A percentile compares a stretch with the other conserved stretches of the same genome.
These are phyloP conservation scores for Hyposoter dolosus DNA, from an alignment of 2,888 invertebrate species.

Conservation along the genomic window DNA sequence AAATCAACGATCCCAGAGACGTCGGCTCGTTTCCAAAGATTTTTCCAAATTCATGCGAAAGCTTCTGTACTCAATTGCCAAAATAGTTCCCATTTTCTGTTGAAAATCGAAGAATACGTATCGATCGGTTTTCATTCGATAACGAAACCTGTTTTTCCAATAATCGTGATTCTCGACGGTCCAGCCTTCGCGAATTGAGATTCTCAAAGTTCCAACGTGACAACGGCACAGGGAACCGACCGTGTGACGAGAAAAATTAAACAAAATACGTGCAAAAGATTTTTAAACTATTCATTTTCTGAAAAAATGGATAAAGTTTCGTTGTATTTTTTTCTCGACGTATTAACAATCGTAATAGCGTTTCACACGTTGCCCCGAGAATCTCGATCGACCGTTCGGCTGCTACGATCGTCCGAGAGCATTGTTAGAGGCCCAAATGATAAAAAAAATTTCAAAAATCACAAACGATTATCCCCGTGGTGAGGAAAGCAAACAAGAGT, in stretches of 20 bases:
- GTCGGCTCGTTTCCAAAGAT: neutral
- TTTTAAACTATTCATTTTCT: neutral
- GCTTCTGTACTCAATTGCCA: neutral
- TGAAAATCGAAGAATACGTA: neutral
- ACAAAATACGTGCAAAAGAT: neutral
- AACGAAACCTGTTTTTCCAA: slow-evolving; percentile 35
- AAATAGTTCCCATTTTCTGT: neutral
- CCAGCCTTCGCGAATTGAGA: slow-evolving; percentile 11
- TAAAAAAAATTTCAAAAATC: neutral
- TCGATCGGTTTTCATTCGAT: neutral
- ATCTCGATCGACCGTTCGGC: slow-evolving; percentile 13
- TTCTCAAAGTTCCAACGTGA: slow-evolving; percentile 1
- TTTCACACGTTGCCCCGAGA: slow-evolving; percentile 10
- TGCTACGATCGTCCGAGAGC: slow-evolving; percentile 43
- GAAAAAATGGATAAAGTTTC: neutral
- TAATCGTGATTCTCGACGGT: slow-evolving; percentile 62
- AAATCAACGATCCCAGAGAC: neutral
- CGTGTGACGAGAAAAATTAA: neutral
- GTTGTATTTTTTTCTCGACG: neutral
- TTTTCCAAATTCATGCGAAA: neutral
- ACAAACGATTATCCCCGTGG: neutral
- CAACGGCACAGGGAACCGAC: neutral
- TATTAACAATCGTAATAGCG: neutral
- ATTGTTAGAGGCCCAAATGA: slow-evolving; percentile 29
- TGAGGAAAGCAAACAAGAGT: slow-evolving; percentile 24